Evolutionary conservation across 2,888 invertebrate species (phyloP), one percentile per base, ranked within the genome.

Genomic region (Orthonychiurus folsomi): DNA sequence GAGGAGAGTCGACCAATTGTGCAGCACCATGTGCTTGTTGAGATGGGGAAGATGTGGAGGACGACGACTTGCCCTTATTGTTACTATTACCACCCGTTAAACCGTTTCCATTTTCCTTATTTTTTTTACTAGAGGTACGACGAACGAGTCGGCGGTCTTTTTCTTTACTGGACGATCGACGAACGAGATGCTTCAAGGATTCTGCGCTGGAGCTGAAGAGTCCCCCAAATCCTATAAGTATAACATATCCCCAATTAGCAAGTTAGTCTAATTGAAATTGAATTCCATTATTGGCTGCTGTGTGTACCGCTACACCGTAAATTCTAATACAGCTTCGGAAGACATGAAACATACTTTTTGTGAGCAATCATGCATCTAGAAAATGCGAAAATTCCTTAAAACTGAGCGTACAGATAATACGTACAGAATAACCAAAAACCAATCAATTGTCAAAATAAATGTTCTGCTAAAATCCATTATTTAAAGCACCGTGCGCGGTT

Each of bases 121-220:
- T 80, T 61, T 80, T 78, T 50, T 80, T 79, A 21, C 80, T 79
- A 23, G 80, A 81, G 63, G 79, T 79, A 20, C 81, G 78, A 52
- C 81, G 78, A n/a, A 81, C 74, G 47, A 76, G 72, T 50, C 76
- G 73, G 18, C 79, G 76, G 2, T 78, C 79, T 65, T 80, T 80
- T 64, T 80, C 80, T 63, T 79, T 77, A 50, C 80, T 80, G 0
- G 80, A 80, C 2, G 78, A 78, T 57, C 80, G 75, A 62, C 84
- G 81, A 76, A 73, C 81, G 80, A 63, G 82, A 79, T 71, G 83
- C 75, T 82, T 83, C 67, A 83, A 80, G 56, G 83, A 84, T 76
- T 84, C 84, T 59, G 83, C 83, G 75, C 84, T 84, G 61, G 63
- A 63, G 57, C 68, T 64, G 63, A 66, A 62, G 57, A 63, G 20